Base-by-base conservation (phyloP, 2,888 invertebrate species). In the Callinectes sapidus region DNA sequence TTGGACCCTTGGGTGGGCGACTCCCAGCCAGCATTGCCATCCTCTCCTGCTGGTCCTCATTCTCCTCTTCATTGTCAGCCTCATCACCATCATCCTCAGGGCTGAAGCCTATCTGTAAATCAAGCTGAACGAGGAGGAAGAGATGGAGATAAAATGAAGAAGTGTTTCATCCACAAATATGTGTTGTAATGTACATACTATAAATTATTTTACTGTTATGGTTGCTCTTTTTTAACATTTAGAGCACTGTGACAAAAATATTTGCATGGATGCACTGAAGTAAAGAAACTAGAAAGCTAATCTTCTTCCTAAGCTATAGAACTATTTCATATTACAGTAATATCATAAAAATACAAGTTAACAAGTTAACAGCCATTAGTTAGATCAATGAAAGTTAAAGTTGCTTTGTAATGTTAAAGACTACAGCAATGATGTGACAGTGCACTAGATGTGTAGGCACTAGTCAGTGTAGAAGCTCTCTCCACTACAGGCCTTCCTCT, bases 51-150 rank as follows among this genome's bases (percentile, higher is more conserved):
- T 61, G 77, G 13, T 92, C 92, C 28, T 92, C 92, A 32, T 71
- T 32, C 81, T 93, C 93, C 48, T 93, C 93, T 66, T 91, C 93
- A 39, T 91, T 91, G 66, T 93, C 93, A 2, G 91, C 93, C 35
- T 93, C 93, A 28, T 91, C 93, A 23, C 91, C 91, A 1, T 91
- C 91, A 61, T 93, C 93, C 81, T 85, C 93, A 10, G 48, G 23
- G 28, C 81, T 39, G 87, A 35, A 86, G n/a, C 91, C 93, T 14
- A 93, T n/a, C 77, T 89, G 54, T 18, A 92, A 61, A 86, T 90
- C 89, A 16, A 92, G 28, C 92, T 92, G 35, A n/a, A 61, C 3
- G 81, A 35, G 32, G 28, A 28, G 28, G 28, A 77, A 28, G 71
- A 77, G 71, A n/a, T n/a, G 71, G 18, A 81, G 18, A 32, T 71